Evolutionary conservation across 1,140 invertebrate species (phyloP).

Genomic region (Ips typographus): DNA sequence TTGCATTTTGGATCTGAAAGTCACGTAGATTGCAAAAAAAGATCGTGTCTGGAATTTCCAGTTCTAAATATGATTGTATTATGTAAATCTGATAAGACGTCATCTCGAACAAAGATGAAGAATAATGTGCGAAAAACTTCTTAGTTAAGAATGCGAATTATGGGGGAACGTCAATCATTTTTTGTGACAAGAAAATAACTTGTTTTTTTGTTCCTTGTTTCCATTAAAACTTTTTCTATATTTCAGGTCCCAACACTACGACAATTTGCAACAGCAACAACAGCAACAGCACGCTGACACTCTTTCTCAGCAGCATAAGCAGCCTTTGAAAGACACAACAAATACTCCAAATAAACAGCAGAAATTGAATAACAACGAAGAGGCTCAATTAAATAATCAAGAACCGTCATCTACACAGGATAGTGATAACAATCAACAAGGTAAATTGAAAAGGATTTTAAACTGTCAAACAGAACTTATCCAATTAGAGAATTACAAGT

Average conservation of each 20-base stretch:
- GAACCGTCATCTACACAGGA: conserved; percentile 34
- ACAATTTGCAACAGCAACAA: conserved; percentile 50
- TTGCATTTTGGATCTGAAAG: conserved; percentile 35
- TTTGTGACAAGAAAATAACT: neutral
- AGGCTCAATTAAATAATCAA: conserved; percentile 14
- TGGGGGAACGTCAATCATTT: neutral
- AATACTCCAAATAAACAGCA: conserved; percentile 42
- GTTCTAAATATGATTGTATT: conserved; percentile 10
- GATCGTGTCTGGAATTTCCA: conserved; percentile 12
- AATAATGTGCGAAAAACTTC: neutral
- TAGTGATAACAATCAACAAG: conserved; percentile 31
- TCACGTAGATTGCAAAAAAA: conserved; percentile 15
- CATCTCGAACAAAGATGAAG: neutral
- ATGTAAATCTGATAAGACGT: conserved; percentile 9
- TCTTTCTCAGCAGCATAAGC: conserved; percentile 42
- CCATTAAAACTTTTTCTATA: conserved; percentile 12
- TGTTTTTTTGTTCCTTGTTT: neutral
- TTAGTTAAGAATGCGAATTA: too few species aligned
- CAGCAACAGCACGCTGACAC: conserved; percentile 38
- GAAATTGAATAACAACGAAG: conserved; percentile 42
- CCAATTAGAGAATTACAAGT: too few species aligned
- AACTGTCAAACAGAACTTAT: neutral
- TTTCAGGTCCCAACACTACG: conserved; percentile 53
- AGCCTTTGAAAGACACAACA: conserved; percentile 51
- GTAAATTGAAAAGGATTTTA: conserved; percentile 3